These are phyloP conservation scores for Anoplius nigerrimus DNA, from an alignment of 2,888 invertebrate species.

Conservation along the genomic window DNA sequence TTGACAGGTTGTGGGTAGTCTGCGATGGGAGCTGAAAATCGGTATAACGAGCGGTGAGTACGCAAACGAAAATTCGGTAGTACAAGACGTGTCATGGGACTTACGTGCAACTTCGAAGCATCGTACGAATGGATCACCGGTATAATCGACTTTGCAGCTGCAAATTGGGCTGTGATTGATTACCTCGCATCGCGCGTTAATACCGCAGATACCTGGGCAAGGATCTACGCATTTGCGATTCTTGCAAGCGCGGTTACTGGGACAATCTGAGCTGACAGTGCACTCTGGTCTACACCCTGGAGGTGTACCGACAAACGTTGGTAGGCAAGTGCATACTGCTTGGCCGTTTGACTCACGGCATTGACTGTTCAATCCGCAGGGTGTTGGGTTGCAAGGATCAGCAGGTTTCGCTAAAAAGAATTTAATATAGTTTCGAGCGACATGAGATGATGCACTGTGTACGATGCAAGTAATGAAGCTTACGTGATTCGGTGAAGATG, in stretches of 20 bases:
- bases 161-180: conserved; percentile 77
- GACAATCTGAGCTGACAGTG: conserved; percentile 80
- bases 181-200: conserved; percentile 77
- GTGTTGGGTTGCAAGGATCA: conserved; percentile 79
- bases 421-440: conserved; percentile 70
- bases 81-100: conserved; percentile 23
- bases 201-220: conserved; percentile 80
- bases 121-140: conserved; percentile 76
- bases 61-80: background rate
- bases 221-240: conserved; percentile 82
- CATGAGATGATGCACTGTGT: background rate
- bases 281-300: conserved; percentile 84
- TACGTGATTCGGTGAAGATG: conserved; percentile 69
- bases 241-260: conserved; percentile 79
- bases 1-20: conserved; percentile 69
- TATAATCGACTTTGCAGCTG: conserved; percentile 74
- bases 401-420: conserved; percentile 68
- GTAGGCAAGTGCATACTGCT: conserved; percentile 80
- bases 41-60: conserved; percentile 27
- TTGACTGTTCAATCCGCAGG: conserved; percentile 86
- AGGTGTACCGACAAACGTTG: conserved; percentile 79
- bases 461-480: conserved; percentile 75
- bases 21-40: conserved; percentile 57
- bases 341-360: conserved; percentile 79
- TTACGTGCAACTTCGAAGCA: conserved; percentile 61